Conservation (phyloP, 2,797 vertebrate species). For the Spinus pinus region DNA sequence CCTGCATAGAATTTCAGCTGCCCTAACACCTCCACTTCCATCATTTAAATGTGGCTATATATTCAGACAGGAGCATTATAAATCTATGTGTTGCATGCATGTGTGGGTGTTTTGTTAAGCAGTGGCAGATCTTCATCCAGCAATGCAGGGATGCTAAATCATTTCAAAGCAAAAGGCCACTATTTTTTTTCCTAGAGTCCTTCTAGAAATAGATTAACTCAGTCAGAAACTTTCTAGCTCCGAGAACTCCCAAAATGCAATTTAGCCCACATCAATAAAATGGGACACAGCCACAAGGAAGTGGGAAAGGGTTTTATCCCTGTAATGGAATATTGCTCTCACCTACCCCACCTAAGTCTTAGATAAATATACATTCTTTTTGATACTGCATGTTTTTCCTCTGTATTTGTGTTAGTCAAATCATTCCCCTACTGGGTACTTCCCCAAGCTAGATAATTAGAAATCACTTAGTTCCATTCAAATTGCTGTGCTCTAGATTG, state of each 20-base stretch:
- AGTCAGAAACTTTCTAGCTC: neutral
- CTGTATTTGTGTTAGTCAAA: neutral
- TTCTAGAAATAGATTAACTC: constrained; percentile 18
- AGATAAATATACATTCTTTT: neutral
- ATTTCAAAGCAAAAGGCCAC: constrained; percentile 17
- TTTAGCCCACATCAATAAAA: neutral
- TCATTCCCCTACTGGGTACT: neutral
- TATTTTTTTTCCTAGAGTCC: neutral
- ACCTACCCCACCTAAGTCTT: neutral
- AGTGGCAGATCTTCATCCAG: constrained; percentile 3
- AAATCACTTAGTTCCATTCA: neutral
- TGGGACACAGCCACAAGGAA: neutral
- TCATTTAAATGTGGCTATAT: neutral
- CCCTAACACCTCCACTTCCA: neutral
- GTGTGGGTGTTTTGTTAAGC: constrained; percentile 15
- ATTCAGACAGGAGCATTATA: neutral
- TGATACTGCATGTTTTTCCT: neutral
- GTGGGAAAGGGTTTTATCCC: neutral
- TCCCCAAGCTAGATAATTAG: neutral
- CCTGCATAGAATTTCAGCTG: neutral
- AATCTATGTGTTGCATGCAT: neutral
- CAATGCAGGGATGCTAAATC: neutral
- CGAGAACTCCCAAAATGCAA: neutral
- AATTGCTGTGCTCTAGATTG: neutral
- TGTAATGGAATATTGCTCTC: neutral